A percentile compares a stretch with the other conserved stretches of the same genome.
These are phyloP conservation scores for Coryphaenoides rupestris DNA, from an alignment of 2,113 vertebrate genomes.

Conservation along the genomic window DNA sequence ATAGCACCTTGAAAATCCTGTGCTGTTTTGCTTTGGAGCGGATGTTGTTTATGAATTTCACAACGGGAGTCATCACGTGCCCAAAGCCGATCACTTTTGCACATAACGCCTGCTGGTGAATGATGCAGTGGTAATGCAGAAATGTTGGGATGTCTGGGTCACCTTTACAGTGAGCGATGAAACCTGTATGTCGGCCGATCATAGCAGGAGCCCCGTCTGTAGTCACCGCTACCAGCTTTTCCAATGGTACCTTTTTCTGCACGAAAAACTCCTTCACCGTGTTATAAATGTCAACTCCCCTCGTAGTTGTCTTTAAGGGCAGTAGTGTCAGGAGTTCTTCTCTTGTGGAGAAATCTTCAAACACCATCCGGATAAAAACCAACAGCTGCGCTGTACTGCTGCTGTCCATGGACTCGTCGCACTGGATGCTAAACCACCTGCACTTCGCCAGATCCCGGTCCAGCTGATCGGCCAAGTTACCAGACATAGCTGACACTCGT, in stretches of 20 bases:
- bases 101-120: constrained; percentile 34
- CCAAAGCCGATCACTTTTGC: constrained; percentile 28
- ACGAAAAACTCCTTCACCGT: too few relatives aligned
- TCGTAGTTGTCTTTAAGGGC: not conserved
- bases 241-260: constrained; percentile 1
- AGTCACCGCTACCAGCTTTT: constrained; percentile 33
- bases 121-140: constrained; percentile 34
- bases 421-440: too few relatives aligned
- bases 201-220: constrained; percentile 25
- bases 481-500: too few relatives aligned
- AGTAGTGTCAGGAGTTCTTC: constrained; percentile 9
- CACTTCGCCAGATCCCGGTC: too few relatives aligned
- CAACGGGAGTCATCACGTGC: constrained; percentile 26
- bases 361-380: too few relatives aligned
- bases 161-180: constrained; percentile 18
- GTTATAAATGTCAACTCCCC: too few relatives aligned
- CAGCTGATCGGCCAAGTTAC: too few relatives aligned
- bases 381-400: too few relatives aligned
- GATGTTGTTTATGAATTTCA: constrained; percentile 36
- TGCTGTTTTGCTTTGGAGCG: constrained; percentile 15
- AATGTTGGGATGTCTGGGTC: constrained; percentile 28
- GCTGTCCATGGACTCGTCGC: too few relatives aligned
- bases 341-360: not conserved
- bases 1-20: constrained; percentile 36
- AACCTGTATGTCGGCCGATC: constrained; percentile 13